Base-by-base conservation (phyloP, 2,113 vertebrate species). In the Corydoras sp. region DNA sequence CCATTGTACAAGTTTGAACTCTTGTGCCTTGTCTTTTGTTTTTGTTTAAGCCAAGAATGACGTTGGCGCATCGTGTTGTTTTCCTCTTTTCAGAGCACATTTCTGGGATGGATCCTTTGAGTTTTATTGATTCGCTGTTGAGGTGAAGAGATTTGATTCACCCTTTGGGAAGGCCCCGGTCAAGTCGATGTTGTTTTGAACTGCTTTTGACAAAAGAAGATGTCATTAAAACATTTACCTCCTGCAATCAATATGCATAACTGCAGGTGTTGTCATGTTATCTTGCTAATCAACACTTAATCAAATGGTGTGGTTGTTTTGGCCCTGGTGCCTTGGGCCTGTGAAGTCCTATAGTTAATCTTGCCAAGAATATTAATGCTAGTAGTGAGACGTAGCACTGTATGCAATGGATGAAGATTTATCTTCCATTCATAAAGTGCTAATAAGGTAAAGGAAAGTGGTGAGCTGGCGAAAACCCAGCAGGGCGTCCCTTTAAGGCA, bases 401-500 rank as follows among this genome's bases (percentile, higher is more conserved):
- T 63, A 49, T 24, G 62, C 43, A 67, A 67, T 48, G 3, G n/a
- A 30, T 51, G 15, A 53, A 56, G 65, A 76, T 65, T 76, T 73
- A 69, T 73, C 24, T 76, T 13, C 65, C 69, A 3, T 73, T 63
- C 76, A 73, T 32, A 76, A 66, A 65, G 69, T 48, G 56, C 66
- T 73, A 68, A 65, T 72, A 76, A 76, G 62, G 74, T 73, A 70
- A 76, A 67, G 32, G 35, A 61, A 67, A 72, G 70, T 58, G 55
- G 50, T 43, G 69, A 7, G 51, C 70, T 55, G 49, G 61, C 54
- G 53, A 68, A 79, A 62, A 73, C 55, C 32, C 74, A 76, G 77
- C 35, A 18, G 70, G 73, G 62, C 70, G 58, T 73, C 72, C 70
- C 70, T 73, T 76, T 50, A 65, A 79, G 69, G 62, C 74, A 69